Base-by-base conservation (phyloP, 2,888 invertebrate species). In the Artemia sp. region DNA sequence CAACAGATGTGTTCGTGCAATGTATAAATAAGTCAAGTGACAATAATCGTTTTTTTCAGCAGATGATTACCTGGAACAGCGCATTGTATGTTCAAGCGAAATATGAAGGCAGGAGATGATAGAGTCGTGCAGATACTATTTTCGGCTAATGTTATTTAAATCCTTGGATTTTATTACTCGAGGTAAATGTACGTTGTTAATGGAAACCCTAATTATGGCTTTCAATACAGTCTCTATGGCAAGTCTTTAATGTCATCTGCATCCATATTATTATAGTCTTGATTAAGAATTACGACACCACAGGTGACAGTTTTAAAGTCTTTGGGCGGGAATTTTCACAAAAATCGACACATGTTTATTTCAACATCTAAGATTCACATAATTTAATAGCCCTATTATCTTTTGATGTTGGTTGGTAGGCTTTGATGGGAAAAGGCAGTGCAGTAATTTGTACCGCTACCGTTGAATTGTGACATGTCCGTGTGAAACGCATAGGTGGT, bases 391-490 rank as follows among this genome's bases (percentile, higher is more conserved):
- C 64, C 64, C 64, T 58, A 58, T 58, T 58, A 58, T 58, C 14
- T 58, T 58, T 58, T 58, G 64, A 58, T 58, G 64, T 58, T 58
- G 14, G 64, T 58, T 58, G 64, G 64, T 58, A 58, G 64, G 64
- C 64, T 58, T 58, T 58, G n/a, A 24, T 19, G n/a, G 64, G 24
- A 24, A 58, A 58, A 58, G 24, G 64, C 24, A 58, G 64, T 58
- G 10, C 64, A 19, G 10, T 58, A 58, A 58, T 58, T 58, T 58
- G 64, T 24, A 58, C 64, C 24, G 64, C 64, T 58, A 58, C 64
- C 24, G 10, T 24, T 24, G n/a, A 58, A 24, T 24, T 19, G 64
- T 58, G 64, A 58, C 64, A 24, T n/a, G 64, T 38, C 38, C 38
- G 38, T 38, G 38, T 38, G 38, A 38, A 38, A n/a, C 64, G 64